Conservation (phyloP, 2,797 vertebrate genomes). For the Parambassis ranga region DNA sequence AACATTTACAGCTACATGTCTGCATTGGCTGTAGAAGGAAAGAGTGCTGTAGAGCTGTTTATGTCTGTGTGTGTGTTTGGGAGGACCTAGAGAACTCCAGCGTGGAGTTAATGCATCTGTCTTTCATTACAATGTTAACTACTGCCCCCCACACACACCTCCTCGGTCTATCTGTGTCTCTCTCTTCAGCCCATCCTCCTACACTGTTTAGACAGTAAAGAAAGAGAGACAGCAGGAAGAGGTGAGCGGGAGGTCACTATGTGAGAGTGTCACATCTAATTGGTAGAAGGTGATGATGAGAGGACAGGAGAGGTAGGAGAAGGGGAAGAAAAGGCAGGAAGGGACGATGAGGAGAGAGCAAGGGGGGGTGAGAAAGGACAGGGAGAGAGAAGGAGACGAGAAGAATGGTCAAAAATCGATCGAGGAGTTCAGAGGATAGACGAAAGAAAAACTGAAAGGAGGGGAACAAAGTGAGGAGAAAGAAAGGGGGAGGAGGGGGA, state of each 20-base stretch:
- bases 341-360: not conserved
- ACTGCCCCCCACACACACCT: slow-evolving; percentile 16
- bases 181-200: slow-evolving; percentile 17
- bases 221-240: slow-evolving; percentile 37
- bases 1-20: slow-evolving; percentile 1
- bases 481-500: not conserved
- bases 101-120: slow-evolving; percentile 63
- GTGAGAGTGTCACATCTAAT: slow-evolving; percentile 48
- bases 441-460: not conserved
- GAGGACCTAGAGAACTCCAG: slow-evolving; percentile 20
- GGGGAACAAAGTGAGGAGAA: slow-evolving; percentile 16
- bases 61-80: slow-evolving; percentile 1
- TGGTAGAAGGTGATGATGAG: slow-evolving; percentile 41
- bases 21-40: not conserved
- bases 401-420: not conserved
- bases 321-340: not conserved
- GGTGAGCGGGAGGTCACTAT: slow-evolving; percentile 58
- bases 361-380: not conserved
- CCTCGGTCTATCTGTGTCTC: slow-evolving; percentile 19
- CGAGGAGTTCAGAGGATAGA: not conserved
- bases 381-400: not conserved
- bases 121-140: slow-evolving; percentile 57
- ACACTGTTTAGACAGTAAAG: slow-evolving; percentile 31
- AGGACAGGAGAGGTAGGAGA: slow-evolving; percentile 12
- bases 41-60: slow-evolving; percentile 13